Evolutionary conservation across 1,140 invertebrate genomes (phyloP).

Genomic region (Megalopta genalis): DNA sequence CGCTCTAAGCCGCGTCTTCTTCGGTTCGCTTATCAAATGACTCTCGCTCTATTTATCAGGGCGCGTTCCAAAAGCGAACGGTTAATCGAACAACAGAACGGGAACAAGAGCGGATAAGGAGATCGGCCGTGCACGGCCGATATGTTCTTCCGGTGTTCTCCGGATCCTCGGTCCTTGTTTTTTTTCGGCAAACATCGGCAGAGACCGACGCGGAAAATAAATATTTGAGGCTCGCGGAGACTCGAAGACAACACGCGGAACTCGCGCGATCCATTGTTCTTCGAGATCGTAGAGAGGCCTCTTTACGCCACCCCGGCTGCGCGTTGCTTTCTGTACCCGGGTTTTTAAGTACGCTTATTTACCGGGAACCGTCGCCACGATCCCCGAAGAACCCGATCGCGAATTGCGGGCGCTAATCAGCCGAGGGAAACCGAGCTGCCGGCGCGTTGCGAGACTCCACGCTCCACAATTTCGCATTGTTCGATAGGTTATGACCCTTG

Average conservation of each 20-base stretch:
- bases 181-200: neutral
- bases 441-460: neutral
- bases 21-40: neutral
- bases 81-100: neutral
- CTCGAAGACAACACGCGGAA: constrained; percentile 22
- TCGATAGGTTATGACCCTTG: too few relatives aligned
- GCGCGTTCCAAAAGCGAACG: neutral
- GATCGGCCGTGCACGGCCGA: too few relatives aligned
- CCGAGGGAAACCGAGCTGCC: neutral
- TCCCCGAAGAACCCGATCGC: neutral
- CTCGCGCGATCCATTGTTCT: constrained; percentile 55
- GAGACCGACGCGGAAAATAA: constrained; percentile 34
- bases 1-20: neutral
- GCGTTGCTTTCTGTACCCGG: constrained; percentile 36
- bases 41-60: constrained; percentile 30
- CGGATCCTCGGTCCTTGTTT: neutral
- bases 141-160: too few relatives aligned
- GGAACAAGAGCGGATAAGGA: neutral
- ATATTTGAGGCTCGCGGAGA: constrained; percentile 50
- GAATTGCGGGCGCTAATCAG: constrained; percentile 13
- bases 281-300: constrained; percentile 52
- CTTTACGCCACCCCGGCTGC: constrained; percentile 46
- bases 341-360: constrained; percentile 60
- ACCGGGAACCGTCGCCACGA: constrained; percentile 29
- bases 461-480: neutral